Evolutionary conservation across 2,888 invertebrate species (phyloP), one percentile per base, ranked within the genome.

Genomic region (Drosophila nr. medialis): DNA sequence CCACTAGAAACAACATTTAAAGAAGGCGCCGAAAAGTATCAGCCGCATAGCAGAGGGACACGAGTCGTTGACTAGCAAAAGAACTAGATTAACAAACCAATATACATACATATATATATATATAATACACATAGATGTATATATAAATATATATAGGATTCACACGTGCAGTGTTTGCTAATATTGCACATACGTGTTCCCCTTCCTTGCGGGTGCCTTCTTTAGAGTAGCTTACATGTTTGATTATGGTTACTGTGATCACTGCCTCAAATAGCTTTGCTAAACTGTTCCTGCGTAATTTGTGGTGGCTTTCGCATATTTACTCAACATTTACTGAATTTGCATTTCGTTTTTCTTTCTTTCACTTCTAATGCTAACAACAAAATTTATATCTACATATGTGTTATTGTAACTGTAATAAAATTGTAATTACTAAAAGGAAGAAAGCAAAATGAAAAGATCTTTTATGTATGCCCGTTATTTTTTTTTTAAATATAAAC

Each of bases 361-460:
- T 50, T 55, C 73, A 69, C 65, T 58, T 77, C 60, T 76, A 78
- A 74, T 64, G 54, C 61, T 89, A 84, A 89, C 83, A 84, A 84
- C 87, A 83, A 86, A 89, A 89, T 84, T 83, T 69, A 84, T 76
- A 64, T 56, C 89, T 83, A 88, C 59, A 63, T 71, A 65, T 77
- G 77, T 68, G 66, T 64, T 68, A 69, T 76, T 82, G 69, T 77
- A 88, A 74, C 74, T 74, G 55, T 59, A 73, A 80, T 72, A 80
- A 83, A 80, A 54, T 71, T 59, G 40, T 76, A 81, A 79, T 70
- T 80, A 66, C 81, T 89, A 72, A 72, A 84, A 74, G 66, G 66
- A 68, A 72, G 75, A 86, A 89, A 81, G 81, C 72, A 66, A 80
- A 85, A 74, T 74, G 56, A 68, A 76, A 86, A 75, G 53, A 67